Percentiles rank a stretch among this genome's conserved stretches.
phyloP scores from a whole-genome alignment of 2,113 vertebrate species.

The Coracopsis vasa region DNA sequence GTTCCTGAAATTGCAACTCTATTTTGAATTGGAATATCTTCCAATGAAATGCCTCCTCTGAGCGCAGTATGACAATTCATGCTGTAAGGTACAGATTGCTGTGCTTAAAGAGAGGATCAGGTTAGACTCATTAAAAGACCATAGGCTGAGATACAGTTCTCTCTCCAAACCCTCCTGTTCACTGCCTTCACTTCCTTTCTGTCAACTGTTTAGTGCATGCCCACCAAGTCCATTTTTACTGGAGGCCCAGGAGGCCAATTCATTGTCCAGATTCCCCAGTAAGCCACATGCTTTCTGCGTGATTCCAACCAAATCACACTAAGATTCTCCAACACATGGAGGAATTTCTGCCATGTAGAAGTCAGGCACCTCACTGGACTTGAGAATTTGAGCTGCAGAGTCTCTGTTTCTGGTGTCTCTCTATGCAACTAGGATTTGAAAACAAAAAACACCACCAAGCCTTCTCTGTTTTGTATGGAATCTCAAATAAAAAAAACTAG shows the following conservation, averaged over 20 bases:
- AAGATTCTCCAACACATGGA: background rate
- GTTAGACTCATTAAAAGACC: background rate
- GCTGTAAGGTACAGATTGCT: background rate
- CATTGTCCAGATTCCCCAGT: background rate
- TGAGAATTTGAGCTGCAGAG: background rate
- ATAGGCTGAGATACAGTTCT: background rate
- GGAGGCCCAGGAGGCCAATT: background rate
- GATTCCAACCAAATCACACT: background rate
- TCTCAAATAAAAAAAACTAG: background rate
- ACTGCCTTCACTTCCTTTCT: accelerated
- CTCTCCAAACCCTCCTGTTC: background rate
- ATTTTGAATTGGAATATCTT: background rate
- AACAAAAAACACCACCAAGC: background rate
- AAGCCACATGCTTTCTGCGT: background rate
- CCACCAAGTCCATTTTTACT: background rate
- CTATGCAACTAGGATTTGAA: background rate
- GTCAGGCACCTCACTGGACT: background rate
- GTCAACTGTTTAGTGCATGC: background rate
- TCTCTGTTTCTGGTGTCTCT: background rate
- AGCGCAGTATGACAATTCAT: background rate
- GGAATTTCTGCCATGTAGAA: constrained; percentile 27
- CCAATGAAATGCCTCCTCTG: background rate
- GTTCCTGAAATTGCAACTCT: background rate
- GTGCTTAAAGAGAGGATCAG: background rate
- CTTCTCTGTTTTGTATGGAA: background rate